Percentiles rank a stretch among this genome's conserved stretches.
These are phyloP conservation scores for Tetrapedia diversipes DNA, from an alignment of 2,888 invertebrate genomes.

Conservation along the genomic window DNA sequence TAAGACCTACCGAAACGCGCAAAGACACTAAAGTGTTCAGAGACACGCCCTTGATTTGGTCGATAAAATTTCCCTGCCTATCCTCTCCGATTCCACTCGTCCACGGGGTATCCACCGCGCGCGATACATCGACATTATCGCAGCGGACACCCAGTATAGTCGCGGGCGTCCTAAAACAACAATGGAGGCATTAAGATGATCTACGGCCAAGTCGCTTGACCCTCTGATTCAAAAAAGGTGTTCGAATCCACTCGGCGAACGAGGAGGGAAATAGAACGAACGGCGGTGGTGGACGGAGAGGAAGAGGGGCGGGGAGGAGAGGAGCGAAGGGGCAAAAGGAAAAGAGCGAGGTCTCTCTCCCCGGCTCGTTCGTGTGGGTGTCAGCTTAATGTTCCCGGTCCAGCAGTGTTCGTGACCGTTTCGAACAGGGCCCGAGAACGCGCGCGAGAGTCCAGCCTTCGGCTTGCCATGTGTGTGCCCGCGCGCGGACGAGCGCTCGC, in stretches of 20 bases:
- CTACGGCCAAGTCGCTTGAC: slow-evolving; percentile 82
- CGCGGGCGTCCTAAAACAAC: slow-evolving; percentile 81
- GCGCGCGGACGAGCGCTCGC: no score
- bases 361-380: slow-evolving; percentile 74
- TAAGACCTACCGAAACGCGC: slow-evolving; percentile 8
- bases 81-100: slow-evolving; percentile 2
- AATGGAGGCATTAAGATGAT: slow-evolving; percentile 82
- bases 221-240: slow-evolving; percentile 82
- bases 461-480: slow-evolving; percentile 62
- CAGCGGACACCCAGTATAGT: slow-evolving; percentile 77
- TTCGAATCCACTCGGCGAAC: slow-evolving; percentile 77
- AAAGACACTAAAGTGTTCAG: slow-evolving; percentile 47
- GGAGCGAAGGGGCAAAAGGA: slow-evolving; percentile 52
- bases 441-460: slow-evolving; percentile 67
- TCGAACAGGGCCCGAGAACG: slow-evolving; percentile 65
- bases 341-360: slow-evolving; percentile 30
- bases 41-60: slow-evolving; percentile 65
- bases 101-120: slow-evolving; percentile 55
- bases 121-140: slow-evolving; percentile 74
- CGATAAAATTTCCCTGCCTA: slow-evolving; percentile 56
- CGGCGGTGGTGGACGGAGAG: slow-evolving; percentile 27
- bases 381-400: slow-evolving; percentile 75
- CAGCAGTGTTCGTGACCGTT: slow-evolving; percentile 71
- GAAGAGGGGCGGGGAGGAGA: slow-evolving; percentile 36
- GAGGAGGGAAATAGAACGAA: slow-evolving; percentile 57